Evolutionary conservation across 1,140 invertebrate genomes (phyloP).

Genomic region (Alviniconcha marisindica): DNA sequence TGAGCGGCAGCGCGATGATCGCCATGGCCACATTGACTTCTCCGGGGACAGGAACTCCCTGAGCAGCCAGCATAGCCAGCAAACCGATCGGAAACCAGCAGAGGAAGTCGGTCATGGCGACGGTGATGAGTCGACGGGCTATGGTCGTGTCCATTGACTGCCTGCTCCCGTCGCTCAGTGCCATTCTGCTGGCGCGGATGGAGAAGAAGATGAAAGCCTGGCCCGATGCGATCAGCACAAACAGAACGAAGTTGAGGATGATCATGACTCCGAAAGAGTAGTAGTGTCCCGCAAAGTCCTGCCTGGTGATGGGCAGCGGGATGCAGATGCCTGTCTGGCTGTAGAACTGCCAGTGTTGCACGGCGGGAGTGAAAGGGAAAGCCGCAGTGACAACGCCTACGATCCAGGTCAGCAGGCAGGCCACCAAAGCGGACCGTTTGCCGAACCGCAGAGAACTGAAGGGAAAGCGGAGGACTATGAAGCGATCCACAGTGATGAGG

Average conservation of each 20-base stretch:
- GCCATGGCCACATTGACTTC: constrained; percentile 33
- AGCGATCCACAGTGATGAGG: constrained; percentile 62
- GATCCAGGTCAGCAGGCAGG: neutral
- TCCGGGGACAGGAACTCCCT: constrained; percentile 35
- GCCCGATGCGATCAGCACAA: constrained; percentile 35
- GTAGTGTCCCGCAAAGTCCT: neutral
- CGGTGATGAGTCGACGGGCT: constrained; percentile 34
- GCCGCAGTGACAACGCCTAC: too few species aligned
- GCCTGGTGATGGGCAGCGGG: neutral
- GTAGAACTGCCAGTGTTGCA: neutral
- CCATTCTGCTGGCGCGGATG: neutral
- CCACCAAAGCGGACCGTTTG: neutral
- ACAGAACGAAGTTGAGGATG: neutral
- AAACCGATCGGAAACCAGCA: constrained; percentile 48
- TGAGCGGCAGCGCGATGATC: constrained; percentile 26
- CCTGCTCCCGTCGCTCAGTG: neutral
- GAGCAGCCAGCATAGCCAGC: constrained; percentile 24
- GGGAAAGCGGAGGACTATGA: constrained; percentile 57
- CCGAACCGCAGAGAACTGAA: constrained; percentile 43
- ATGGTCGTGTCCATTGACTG: constrained; percentile 33
- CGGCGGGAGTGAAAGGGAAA: neutral
- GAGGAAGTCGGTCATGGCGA: constrained; percentile 44
- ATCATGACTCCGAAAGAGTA: neutral
- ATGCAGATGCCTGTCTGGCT: neutral
- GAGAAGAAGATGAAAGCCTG: constrained; percentile 52